Base-by-base conservation (phyloP, 2,113 vertebrate genomes). In the Osmerus mordax region DNA sequence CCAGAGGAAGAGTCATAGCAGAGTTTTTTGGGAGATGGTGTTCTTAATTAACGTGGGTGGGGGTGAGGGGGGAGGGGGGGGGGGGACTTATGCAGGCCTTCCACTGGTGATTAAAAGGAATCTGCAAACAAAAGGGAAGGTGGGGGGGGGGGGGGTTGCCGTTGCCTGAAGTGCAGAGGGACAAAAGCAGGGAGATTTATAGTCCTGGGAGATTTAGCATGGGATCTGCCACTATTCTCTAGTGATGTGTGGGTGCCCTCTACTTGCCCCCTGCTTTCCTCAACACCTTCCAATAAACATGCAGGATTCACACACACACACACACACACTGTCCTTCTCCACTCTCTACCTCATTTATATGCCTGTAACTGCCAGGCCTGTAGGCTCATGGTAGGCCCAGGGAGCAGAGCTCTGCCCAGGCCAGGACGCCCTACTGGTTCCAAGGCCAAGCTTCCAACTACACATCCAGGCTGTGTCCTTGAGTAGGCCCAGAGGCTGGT, bases 1-100 rank as follows among this genome's bases (percentile, higher is more conserved):
- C 80, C 82, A 54, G n/a, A 72, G 78, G 81, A 86, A 60, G 71
- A 69, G 71, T 70, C 80, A 67, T 65, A 23, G 11, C 79, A 66
- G 69, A 74, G 69, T 79, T 74, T 81, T 60, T 74, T 81, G 66
- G 41, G 41, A 75, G 60, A 67, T 12, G 54, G 72, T 71, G 56
- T 80, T 84, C 73, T 83, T 87, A 88, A 88, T 88, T 87, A 87
- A 83, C 41, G 3, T 1, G 63, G 7, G 54, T 55, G 54, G 3
- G 54, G 54, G 54, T 55, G 32, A 1, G 8, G 32, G 41, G 41
- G 54, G 3, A 15, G 54, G 54, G 18, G 32, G 21, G 8, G 32
- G 41, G 41, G 15, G 55, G 18, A 79, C 59, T 60, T 1, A 60
- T 14, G 15, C 68, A 58, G 69, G 23, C 67, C 78, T 78, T 69